Evolutionary conservation across 2,888 invertebrate genomes (phyloP).

Genomic region (Cantharis nigra): DNA sequence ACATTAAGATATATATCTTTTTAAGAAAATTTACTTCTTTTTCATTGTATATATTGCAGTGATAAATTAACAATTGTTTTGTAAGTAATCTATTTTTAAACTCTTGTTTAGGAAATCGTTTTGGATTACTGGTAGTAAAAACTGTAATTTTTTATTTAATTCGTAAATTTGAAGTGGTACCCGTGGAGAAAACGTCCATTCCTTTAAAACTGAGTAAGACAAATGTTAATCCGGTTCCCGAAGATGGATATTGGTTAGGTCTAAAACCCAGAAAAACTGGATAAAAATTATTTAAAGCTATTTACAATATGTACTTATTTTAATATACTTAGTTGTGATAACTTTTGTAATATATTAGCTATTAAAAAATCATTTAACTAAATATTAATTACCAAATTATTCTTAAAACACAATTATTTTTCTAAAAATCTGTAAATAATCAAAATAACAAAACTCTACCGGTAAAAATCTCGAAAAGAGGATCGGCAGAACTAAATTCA

Average conservation of each 20-base stretch:
- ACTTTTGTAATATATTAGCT: background rate
- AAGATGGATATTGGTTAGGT: slow-evolving; percentile 42
- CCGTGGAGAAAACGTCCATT: slow-evolving; percentile 38
- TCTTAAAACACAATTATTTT: background rate
- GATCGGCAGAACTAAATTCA: too few species aligned
- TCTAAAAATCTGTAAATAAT: background rate
- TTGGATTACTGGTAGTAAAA: slow-evolving; percentile 27
- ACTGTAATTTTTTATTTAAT: slow-evolving; percentile 39
- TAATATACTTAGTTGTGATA: background rate
- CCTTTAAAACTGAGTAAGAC: slow-evolving; percentile 37
- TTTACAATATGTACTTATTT: background rate
- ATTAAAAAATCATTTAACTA: background rate
- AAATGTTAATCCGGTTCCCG: slow-evolving; percentile 35
- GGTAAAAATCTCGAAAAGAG: too few species aligned
- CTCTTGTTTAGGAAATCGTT: slow-evolving; percentile 38
- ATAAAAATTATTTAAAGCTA: background rate
- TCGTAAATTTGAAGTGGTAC: slow-evolving; percentile 38
- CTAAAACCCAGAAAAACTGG: slow-evolving; percentile 29
- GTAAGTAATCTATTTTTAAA: background rate
- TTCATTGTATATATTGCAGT: too few species aligned
- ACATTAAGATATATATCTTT: too few species aligned
- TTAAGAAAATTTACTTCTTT: too few species aligned
- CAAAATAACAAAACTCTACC: too few species aligned
- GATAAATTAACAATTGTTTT: background rate
- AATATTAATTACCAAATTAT: background rate